Percentiles rank a stretch among this genome's conserved stretches.
These are phyloP conservation scores for Platorchestia sp. DNA, from an alignment of 1,140 invertebrate genomes.

Conservation along the genomic window DNA sequence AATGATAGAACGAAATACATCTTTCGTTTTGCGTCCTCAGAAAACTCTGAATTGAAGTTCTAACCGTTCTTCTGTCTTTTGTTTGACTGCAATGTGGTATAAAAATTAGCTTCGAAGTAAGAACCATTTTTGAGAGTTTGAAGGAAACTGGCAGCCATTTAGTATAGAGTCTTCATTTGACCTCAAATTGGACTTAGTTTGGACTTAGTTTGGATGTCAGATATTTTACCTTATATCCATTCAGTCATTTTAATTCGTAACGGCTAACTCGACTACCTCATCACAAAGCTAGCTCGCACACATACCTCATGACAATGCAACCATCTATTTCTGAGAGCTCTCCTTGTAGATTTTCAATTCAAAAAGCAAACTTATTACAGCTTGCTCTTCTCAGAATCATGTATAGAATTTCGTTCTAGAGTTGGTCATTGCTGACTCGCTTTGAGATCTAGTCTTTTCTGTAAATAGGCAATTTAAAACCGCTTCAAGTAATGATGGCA, in stretches of 20 bases:
- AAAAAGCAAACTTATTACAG: slow-evolving; percentile 1
- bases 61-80: no score
- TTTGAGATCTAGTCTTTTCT: neutral
- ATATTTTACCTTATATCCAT: neutral
- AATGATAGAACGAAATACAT: no score
- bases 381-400: neutral
- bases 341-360: neutral
- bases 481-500: neutral
- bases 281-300: neutral
- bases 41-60: no score
- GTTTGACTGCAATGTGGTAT: no score
- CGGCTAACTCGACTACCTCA: neutral
- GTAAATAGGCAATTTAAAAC: neutral
- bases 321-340: neutral
- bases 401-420: neutral
- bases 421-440: neutral
- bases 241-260: neutral
- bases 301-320: neutral
- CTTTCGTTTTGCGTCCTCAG: no score
- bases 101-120: no score
- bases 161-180: no score
- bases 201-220: no score
- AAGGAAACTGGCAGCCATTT: no score
- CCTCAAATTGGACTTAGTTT: no score
- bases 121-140: no score